phyloP scores from a whole-genome alignment of 1,140 invertebrate genomes.

The Dinothrombium tinctorium region DNA sequence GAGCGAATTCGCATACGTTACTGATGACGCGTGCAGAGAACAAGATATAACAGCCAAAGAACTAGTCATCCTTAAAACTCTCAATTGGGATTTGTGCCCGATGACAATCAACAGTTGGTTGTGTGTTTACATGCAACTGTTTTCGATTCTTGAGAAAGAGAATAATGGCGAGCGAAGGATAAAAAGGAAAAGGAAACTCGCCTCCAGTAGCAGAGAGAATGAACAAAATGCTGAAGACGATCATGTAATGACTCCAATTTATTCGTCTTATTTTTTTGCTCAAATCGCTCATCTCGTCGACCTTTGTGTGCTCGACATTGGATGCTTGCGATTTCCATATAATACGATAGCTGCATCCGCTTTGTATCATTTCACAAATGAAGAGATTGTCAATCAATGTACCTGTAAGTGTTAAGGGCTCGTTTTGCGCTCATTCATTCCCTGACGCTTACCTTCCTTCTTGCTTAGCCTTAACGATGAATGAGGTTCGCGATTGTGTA shows the following conservation, averaged over 20 bases:
- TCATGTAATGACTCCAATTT: constrained; percentile 8
- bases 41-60: constrained; percentile 72
- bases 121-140: constrained; percentile 70
- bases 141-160: constrained; percentile 22
- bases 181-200: not conserved
- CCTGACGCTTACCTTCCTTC: not conserved
- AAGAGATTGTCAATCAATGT: constrained; percentile 12
- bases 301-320: constrained; percentile 57
- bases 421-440: not conserved
- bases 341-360: constrained; percentile 64
- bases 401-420: constrained; percentile 9
- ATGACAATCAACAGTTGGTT: constrained; percentile 76
- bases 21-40: constrained; percentile 79
- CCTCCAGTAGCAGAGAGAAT: not conserved
- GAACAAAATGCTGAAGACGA: not conserved
- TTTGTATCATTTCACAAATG: constrained; percentile 47
- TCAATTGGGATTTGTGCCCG: constrained; percentile 76
- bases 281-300: constrained; percentile 46
- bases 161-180: constrained; percentile 11
- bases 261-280: constrained; percentile 7
- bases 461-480: not conserved
- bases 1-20: constrained; percentile 82
- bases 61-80: constrained; percentile 53
- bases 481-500: constrained; percentile 11
- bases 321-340: constrained; percentile 51